phyloP scores from a whole-genome alignment of 2,888 invertebrate genomes.

The Tridacna crocea region DNA sequence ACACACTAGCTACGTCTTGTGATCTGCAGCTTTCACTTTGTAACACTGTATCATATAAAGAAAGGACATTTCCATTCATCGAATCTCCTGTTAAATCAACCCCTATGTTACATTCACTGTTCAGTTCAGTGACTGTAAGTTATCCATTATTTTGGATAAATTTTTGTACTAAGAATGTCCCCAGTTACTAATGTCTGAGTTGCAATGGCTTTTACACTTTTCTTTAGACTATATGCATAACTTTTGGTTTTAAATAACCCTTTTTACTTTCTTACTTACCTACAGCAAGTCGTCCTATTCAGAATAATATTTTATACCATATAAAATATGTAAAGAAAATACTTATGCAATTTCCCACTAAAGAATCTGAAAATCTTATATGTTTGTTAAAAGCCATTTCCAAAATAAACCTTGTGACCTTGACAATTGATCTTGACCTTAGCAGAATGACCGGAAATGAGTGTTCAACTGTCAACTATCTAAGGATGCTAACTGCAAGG shows the following conservation, averaged over 20 bases:
- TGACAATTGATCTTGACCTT: no score
- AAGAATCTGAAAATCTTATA: no score
- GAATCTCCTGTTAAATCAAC: not conserved
- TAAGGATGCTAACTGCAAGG: no score
- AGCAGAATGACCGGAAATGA: no score
- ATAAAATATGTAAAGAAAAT: no score
- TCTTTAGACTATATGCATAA: not conserved
- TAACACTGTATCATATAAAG: not conserved
- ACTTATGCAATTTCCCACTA: no score
- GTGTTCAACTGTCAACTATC: no score
- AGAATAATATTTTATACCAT: not conserved
- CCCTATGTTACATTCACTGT: not conserved
- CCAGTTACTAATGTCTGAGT: conserved; percentile 10
- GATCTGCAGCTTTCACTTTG: not conserved
- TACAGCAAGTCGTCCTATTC: not conserved
- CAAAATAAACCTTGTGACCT: no score
- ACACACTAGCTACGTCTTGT: not conserved
- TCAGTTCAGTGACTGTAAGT: not conserved
- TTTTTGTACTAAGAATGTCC: conserved; percentile 1
- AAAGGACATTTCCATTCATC: conserved; percentile 7
- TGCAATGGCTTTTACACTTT: not conserved
- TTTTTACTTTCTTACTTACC: not conserved
- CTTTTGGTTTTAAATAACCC: not conserved
- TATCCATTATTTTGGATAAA: conserved; percentile 2
- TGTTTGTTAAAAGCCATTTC: no score